Conservation (phyloP, 2,888 invertebrate genomes). For the Meteorus cinctellus region DNA sequence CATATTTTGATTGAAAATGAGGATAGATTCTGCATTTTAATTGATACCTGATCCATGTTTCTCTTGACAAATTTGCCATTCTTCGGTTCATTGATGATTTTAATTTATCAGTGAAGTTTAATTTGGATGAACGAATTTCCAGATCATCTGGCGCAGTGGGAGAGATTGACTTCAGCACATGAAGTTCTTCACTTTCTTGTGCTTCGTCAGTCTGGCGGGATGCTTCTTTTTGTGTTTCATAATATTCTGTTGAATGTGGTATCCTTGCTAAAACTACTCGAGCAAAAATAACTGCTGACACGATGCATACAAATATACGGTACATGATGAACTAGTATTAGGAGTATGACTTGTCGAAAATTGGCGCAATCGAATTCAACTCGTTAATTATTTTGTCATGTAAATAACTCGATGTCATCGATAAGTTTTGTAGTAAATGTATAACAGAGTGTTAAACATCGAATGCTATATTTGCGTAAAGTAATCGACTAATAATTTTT, state of each 20-base stretch:
- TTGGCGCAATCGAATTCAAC: neutral
- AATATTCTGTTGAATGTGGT: neutral
- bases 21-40: neutral
- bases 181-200: too few species aligned
- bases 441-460: neutral
- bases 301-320: constrained; percentile 1
- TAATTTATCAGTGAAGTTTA: neutral
- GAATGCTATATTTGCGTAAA: neutral
- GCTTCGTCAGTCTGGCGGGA: too few species aligned
- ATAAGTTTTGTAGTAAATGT: neutral
- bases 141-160: neutral
- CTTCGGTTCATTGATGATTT: neutral
- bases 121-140: too few species aligned
- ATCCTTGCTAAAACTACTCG: neutral
- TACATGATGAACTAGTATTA: neutral
- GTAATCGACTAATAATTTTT: neutral
- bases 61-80: neutral
- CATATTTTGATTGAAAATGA: neutral
- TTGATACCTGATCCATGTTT: neutral
- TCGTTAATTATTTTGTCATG: neutral
- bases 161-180: too few species aligned
- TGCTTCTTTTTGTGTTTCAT: neutral
- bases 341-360: neutral
- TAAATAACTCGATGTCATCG: neutral
- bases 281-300: neutral